Evolutionary conservation across 2,113 vertebrate genomes (phyloP), one percentile per base, ranked within the genome.

Genomic region (Globicephala melas): DNA sequence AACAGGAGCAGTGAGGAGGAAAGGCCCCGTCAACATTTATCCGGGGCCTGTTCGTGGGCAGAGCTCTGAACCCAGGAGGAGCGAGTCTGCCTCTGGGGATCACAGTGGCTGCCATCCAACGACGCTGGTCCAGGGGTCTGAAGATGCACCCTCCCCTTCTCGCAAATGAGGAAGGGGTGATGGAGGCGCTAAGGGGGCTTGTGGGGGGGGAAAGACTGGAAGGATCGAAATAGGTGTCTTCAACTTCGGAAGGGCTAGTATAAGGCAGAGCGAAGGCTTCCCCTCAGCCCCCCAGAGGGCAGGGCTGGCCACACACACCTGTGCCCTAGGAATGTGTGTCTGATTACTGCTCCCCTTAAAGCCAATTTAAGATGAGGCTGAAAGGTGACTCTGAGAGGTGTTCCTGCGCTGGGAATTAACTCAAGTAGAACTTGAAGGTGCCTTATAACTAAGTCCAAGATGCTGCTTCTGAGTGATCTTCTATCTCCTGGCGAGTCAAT

Each of bases 41-140:
- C 47, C 0, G 21, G 47, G 17, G 9, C 44, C 47, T 44, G 3
- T 0, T 0, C 6, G 36, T 2, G 28, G 11, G 41, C 23, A 60
- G 47, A 53, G 21, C 26, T 26, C 33, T 47, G 4, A 0, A 44
- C 44, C 31, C 28, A 31, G 55, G 70, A 86, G 41, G 12, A 44
- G 47, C 53, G 17, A 26, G 26, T 21, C 31, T 2, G 1, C n/a
- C 63, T 90, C 55, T 21, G 60, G 84, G 84, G 82, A 90, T 41
- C 60, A 28, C 68, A 25, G 38, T 3, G 77, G 73, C n/a, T 50
- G 11, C 15, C 23, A 21, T 60, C 60, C 50, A 89, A 26, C 63
- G 67, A 83, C 23, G 13, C 50, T 63, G 41, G 63, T 33, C 55
- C 21, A 23, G 10, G 0, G 2, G 63, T 55, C 67, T 47, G 38